These are phyloP conservation scores for Fistularia commersonii DNA, from an alignment of 2,797 vertebrate genomes.

Conservation along the genomic window DNA sequence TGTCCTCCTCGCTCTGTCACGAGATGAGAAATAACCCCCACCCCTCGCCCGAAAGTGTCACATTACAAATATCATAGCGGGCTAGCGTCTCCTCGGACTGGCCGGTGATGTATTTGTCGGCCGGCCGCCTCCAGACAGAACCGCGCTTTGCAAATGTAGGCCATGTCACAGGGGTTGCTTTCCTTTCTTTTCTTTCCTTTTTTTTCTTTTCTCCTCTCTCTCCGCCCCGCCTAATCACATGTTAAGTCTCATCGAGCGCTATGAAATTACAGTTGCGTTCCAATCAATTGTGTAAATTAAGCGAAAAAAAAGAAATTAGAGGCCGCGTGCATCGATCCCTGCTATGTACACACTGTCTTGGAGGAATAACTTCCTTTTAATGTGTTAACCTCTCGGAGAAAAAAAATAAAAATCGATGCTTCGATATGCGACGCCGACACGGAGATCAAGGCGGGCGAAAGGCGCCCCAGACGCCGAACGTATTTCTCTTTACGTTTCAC, in stretches of 20 bases:
- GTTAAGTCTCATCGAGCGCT: constrained; percentile 44
- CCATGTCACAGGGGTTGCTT: constrained; percentile 33
- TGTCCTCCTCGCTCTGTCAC: constrained; percentile 27
- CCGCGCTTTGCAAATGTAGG: constrained; percentile 41
- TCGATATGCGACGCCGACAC: constrained; percentile 20
- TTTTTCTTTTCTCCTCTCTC: too few relatives aligned
- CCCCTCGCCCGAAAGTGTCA: constrained; percentile 35
- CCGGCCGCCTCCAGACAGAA: constrained; percentile 41
- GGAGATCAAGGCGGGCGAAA: constrained; percentile 44
- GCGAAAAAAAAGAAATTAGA: constrained; percentile 28
- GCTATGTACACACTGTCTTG: background rate
- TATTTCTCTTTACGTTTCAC: constrained; percentile 20
- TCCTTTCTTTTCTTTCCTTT: background rate
- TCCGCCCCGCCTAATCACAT: constrained; percentile 35
- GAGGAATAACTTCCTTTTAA: background rate
- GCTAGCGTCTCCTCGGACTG: constrained; percentile 51
- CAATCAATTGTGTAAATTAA: constrained; percentile 21
- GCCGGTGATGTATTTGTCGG: constrained; percentile 48
- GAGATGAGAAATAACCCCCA: constrained; percentile 42
- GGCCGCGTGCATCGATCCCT: constrained; percentile 2
- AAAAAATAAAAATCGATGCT: constrained; percentile 29
- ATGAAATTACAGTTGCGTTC: constrained; percentile 41
- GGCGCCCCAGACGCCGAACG: background rate
- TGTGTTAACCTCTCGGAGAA: constrained; percentile 8
- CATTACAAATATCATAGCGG: constrained; percentile 48